phyloP scores from a whole-genome alignment of 2,888 invertebrate genomes.

The Blastobasis lacticolella region DNA sequence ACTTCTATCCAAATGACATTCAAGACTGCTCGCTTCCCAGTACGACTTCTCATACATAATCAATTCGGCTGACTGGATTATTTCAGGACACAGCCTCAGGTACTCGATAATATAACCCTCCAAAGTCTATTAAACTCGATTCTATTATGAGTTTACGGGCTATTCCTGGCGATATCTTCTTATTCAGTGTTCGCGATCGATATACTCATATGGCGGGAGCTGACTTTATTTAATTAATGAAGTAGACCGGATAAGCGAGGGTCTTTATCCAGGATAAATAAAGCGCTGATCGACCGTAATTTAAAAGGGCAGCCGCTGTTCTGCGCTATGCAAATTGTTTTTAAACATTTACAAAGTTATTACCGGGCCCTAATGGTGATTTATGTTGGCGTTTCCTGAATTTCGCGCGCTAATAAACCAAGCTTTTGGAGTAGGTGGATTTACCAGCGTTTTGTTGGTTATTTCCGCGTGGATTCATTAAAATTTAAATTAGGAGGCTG shows the following conservation, averaged over 20 bases:
- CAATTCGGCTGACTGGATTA: neutral
- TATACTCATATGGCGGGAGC: constrained; percentile 12
- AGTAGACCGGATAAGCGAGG: constrained; percentile 52
- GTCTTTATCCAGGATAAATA: constrained; percentile 26
- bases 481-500: no score
- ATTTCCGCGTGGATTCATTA: no score
- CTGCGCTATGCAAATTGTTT: neutral
- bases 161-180: constrained; percentile 9
- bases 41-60: neutral
- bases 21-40: no score
- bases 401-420: no score
- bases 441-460: no score
- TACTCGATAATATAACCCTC: no score
- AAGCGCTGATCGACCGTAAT: constrained; percentile 21
- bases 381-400: neutral
- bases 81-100: no score
- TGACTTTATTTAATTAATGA: constrained; percentile 47
- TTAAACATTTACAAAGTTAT: neutral
- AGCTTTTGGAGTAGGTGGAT: no score
- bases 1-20: no score
- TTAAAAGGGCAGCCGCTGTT: constrained; percentile 3
- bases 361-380: neutral
- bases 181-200: constrained; percentile 9
- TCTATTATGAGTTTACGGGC: constrained; percentile 15
- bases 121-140: neutral